phyloP scores from a whole-genome alignment of 2,888 invertebrate genomes.

The Parapristionchus giblindavisi region DNA sequence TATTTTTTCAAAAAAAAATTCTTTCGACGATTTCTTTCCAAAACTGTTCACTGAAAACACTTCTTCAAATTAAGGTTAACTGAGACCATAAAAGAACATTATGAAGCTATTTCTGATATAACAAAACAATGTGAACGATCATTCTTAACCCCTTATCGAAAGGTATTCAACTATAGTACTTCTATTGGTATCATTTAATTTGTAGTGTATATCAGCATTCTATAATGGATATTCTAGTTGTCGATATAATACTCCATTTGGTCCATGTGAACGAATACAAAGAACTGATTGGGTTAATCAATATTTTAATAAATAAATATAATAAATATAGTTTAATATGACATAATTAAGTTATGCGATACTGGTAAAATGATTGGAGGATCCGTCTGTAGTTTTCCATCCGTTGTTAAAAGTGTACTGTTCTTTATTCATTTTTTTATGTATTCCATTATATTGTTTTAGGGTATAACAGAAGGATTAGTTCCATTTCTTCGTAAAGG shows the following conservation, averaged over 20 bases:
- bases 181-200: neutral
- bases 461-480: constrained; percentile 27
- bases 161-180: neutral
- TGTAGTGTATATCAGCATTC: constrained; percentile 27
- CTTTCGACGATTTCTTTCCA: too few relatives aligned
- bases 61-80: constrained; percentile 22
- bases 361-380: constrained; percentile 15
- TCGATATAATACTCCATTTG: constrained; percentile 30
- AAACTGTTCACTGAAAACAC: too few relatives aligned
- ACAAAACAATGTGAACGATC: constrained; percentile 5
- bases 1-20: too few relatives aligned
- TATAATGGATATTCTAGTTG: constrained; percentile 7
- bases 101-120: constrained; percentile 20
- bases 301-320: neutral
- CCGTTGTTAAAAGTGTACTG: constrained; percentile 14
- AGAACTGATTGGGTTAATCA: neutral
- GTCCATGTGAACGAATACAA: constrained; percentile 12
- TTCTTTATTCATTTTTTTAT: neutral
- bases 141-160: constrained; percentile 6
- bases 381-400: constrained; percentile 21
- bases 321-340: neutral
- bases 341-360: constrained; percentile 13
- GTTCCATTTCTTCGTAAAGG: constrained; percentile 23
- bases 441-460: constrained; percentile 3
- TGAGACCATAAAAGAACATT: constrained; percentile 22